Evolutionary conservation across 92 coral and sea anemone genomes (phyloP).

Genomic region (Heteractis magnifica): DNA sequence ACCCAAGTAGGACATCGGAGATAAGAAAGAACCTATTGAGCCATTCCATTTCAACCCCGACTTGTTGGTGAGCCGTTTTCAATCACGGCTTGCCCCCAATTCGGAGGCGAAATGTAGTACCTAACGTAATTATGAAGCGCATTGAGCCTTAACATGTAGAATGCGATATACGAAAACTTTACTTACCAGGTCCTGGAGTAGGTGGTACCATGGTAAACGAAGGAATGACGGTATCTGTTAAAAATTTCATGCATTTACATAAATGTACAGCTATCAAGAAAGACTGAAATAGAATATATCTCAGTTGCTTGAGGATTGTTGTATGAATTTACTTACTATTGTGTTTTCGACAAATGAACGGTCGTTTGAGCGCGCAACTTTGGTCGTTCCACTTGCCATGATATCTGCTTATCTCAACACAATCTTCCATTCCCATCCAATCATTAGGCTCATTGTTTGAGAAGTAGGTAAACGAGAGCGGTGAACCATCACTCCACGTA

Average conservation of each 20-base stretch:
- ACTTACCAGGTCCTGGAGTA: slow-evolving; percentile 74
- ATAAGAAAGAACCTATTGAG: too few species aligned
- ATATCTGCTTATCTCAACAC: slow-evolving; percentile 48
- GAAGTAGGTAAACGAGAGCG: slow-evolving; percentile 59
- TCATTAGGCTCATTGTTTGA: slow-evolving; percentile 68
- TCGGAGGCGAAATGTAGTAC: too few species aligned
- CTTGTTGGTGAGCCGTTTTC: too few species aligned
- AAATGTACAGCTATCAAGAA: background rate
- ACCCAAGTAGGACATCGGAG: too few species aligned
- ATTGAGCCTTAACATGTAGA: too few species aligned
- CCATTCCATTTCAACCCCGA: too few species aligned
- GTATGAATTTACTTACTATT: slow-evolving; percentile 55
- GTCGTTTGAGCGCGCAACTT: slow-evolving; percentile 49
- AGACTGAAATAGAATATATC: too few species aligned
- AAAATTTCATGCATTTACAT: background rate
- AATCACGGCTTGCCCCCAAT: too few species aligned
- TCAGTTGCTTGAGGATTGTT: too few species aligned
- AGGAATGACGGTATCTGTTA: slow-evolving; percentile 59
- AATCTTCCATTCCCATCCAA: slow-evolving; percentile 70
- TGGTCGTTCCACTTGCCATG: slow-evolving; percentile 85
- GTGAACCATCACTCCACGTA: slow-evolving; percentile 77
- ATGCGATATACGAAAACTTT: too few species aligned
- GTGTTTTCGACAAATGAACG: slow-evolving; percentile 75
- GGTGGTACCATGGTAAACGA: slow-evolving; percentile 61
- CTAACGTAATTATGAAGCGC: too few species aligned